These are phyloP conservation scores for Pseudorasbora parva DNA, from an alignment of 2,113 vertebrate genomes.

Conservation along the genomic window DNA sequence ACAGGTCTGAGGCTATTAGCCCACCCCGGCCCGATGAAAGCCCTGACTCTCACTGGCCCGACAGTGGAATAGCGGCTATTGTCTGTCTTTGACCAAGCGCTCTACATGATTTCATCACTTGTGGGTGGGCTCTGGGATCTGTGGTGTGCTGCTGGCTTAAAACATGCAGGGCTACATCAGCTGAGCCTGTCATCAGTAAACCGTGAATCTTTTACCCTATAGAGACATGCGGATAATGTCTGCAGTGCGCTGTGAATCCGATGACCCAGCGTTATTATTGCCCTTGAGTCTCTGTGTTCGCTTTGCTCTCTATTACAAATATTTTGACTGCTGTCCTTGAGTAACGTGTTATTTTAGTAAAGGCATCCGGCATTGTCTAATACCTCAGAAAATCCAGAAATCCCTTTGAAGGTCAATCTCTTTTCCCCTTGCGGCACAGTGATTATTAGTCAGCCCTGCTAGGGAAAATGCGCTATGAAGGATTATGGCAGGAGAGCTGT, in stretches of 20 bases:
- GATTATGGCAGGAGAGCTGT: constrained; percentile 30
- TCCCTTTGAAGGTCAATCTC: constrained; percentile 69
- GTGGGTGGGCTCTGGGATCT: not conserved
- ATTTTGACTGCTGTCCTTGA: constrained; percentile 48
- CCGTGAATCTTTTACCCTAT: not conserved
- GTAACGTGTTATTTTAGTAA: constrained; percentile 61
- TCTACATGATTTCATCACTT: not conserved
- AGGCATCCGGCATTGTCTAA: constrained; percentile 65
- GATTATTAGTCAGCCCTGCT: constrained; percentile 34
- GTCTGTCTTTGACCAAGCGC: not conserved
- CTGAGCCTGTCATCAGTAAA: constrained; percentile 10
- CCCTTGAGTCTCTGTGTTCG: not conserved
- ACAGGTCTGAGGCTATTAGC: too few relatives aligned
- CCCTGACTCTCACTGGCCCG: too few relatives aligned
- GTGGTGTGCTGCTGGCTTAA: not conserved
- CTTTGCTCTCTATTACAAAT: not conserved
- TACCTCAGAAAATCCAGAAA: constrained; percentile 68
- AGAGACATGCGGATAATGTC: constrained; percentile 12
- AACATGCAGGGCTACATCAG: not conserved
- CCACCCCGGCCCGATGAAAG: too few relatives aligned
- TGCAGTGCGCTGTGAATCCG: not conserved
- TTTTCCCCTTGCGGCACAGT: constrained; percentile 10
- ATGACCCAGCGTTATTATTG: constrained; percentile 14
- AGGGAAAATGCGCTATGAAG: constrained; percentile 32
- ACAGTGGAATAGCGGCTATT: too few relatives aligned